These are phyloP conservation scores for Delia radicum DNA, from an alignment of 1,140 invertebrate species.

Conservation along the genomic window DNA sequence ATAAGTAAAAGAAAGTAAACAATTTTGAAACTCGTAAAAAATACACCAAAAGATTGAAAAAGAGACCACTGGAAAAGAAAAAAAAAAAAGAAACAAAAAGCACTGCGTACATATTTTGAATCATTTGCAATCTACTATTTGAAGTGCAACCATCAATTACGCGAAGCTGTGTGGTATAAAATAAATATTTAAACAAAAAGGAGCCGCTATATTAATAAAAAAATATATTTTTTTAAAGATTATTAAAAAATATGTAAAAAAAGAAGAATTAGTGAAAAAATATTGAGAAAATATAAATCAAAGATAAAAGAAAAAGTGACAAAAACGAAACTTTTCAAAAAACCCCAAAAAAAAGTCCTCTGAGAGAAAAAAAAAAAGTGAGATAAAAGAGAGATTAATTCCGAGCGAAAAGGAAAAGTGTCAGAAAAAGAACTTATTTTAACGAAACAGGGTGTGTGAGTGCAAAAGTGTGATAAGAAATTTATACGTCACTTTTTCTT, in stretches of 20 bases:
- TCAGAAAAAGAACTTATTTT: background rate
- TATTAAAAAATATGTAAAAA: too few species aligned
- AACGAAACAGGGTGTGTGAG: background rate
- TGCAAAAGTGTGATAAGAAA: constrained; percentile 24
- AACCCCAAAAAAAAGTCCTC: background rate
- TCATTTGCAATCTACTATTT: constrained; percentile 27
- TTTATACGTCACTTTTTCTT: constrained; percentile 18
- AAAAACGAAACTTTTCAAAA: background rate
- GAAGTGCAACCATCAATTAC: constrained; percentile 14
- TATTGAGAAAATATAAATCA: too few species aligned
- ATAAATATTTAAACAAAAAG: background rate
- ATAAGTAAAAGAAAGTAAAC: background rate
- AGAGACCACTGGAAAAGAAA: background rate
- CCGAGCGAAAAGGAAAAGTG: background rate
- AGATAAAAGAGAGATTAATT: background rate
- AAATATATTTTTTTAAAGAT: too few species aligned
- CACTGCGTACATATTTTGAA: constrained; percentile 17
- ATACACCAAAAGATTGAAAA: background rate
- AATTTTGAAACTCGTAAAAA: background rate
- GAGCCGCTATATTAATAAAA: background rate
- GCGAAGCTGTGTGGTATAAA: background rate
- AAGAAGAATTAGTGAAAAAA: background rate
- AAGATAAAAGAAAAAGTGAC: background rate
- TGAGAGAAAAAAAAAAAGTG: background rate
- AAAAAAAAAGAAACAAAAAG: constrained; percentile 9